Base-by-base conservation (phyloP, 2,888 invertebrate species). In the Ectropis crepuscularia region DNA sequence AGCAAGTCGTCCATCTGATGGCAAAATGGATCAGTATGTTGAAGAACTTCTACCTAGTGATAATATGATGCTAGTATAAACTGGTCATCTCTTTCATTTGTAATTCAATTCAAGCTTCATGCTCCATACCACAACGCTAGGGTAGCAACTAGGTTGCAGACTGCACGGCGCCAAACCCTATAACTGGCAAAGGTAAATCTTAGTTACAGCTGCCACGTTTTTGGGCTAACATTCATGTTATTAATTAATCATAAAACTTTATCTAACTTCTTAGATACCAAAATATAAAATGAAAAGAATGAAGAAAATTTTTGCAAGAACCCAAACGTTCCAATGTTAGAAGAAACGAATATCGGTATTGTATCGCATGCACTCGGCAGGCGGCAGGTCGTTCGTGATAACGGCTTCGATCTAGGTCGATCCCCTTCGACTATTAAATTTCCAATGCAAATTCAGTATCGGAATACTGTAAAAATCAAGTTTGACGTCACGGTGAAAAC, bases 401-500 rank as follows among this genome's bases (percentile, higher is more conserved):
- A 66, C 69, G 51, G 36, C 48, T 53, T 43, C 60, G 60, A 71
- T 70, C 53, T 47, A 67, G 71, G 72, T 72, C 72, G 64, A 57
- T 69, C 53, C 57, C 50, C 53, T 36, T 9, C 43, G 45, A 54
- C 50, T 48, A 42, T 38, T 38, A 59, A 64, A 7, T 47, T 7
- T 42, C 36, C 7, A 47, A 16, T 12, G 11, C 0, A 45, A 57
- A 50, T 53, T 7, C 46, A 67, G 7, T 59, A 5, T 28, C 67
- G 8, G 61, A 47, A 45, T 28, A 11, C 37, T 65, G 69, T 61
- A 68, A 63, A 62, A 60, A 50, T 42, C 5, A 37, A n/a, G n/a
- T 51, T 57, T 74, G 74, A 83, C 80, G 82, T 81, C 74, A 72
- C 65, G 49, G 77, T 83, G 86, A 87, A 90, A 89, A 85, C 69